Base-by-base conservation (phyloP, 2,113 vertebrate genomes). In the Capreolus pygargus region DNA sequence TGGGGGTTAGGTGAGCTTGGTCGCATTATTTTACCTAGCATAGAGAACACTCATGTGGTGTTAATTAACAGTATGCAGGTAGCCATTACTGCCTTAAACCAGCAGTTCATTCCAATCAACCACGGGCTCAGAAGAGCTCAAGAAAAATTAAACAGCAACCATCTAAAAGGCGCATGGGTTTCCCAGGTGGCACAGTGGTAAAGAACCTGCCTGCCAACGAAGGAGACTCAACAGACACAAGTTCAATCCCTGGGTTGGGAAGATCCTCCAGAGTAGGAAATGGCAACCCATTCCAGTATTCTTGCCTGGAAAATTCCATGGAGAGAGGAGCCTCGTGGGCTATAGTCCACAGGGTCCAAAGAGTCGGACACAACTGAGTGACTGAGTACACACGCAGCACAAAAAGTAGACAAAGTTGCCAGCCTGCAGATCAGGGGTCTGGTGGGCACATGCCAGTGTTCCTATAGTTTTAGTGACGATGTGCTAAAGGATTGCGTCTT, bases 1-100 rank as follows among this genome's bases (percentile, higher is more conserved):
- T 1, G 33, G 36, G 33, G 16, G 16, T 3, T 21, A 17, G 3
- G 45, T 0, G 2, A 85, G 43, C 6, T 5, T 27, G 43, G 70
- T 81, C 79, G 14, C 9, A 1, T 57, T 10, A 21, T 61, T 23
- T 55, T 33, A 36, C 64, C 30, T 7, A 10, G 15, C 10, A 30
- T 0, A 7, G 2, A 10, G 84, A 67, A 52, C 28, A 27, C 16
- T 16, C 27, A 17, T 0, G 0, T 2, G 0, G 7, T 4, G 25
- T 17, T 30, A 43, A 43, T 76, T 27, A 76, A 76, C 7, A n/a
- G 36, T 52, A 9, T 28, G 39, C 15, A 50, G 64, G 47, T 3
- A 12, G 70, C 74, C 82, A 83, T 60, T 30, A 12, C 17, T 21
- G 25, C 21, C 76, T 70, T 61, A 70, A 91, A 67, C 43, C n/a